Conservation (phyloP, 2,113 vertebrate genomes). For the Periophthalmodon schlosseri region DNA sequence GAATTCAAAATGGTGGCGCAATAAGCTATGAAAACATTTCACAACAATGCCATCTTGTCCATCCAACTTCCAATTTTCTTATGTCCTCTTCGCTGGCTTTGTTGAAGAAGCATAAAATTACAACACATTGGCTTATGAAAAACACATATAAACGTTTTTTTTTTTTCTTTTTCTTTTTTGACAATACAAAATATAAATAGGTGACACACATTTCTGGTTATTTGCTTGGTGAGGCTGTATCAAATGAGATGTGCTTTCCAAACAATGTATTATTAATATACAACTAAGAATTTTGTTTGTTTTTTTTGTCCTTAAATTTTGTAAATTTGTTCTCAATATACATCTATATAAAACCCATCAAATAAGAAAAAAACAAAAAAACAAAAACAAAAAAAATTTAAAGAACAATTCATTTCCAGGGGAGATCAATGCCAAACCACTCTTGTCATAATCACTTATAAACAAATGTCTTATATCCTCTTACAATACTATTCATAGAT, state of each 20-base stretch:
- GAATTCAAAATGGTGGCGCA: constrained; percentile 35
- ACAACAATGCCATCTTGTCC: constrained; percentile 28
- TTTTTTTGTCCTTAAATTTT: constrained; percentile 32
- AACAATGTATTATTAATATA: constrained; percentile 73
- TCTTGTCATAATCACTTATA: constrained; percentile 56
- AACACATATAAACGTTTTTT: constrained; percentile 58
- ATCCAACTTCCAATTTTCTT: constrained; percentile 3
- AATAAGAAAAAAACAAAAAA: constrained; percentile 67
- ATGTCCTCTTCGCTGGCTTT: constrained; percentile 11
- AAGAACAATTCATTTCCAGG: constrained; percentile 55
- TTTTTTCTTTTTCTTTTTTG: constrained; percentile 42
- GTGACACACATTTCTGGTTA: constrained; percentile 70
- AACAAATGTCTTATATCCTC: constrained; percentile 64
- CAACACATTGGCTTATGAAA: constrained; percentile 42
- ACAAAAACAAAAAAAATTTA: constrained; percentile 52
- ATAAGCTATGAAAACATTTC: constrained; percentile 26
- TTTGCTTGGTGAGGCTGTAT: constrained; percentile 67
- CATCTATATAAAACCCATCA: constrained; percentile 75
- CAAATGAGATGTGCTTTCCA: constrained; percentile 72
- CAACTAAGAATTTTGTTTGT: constrained; percentile 61
- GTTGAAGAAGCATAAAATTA: constrained; percentile 26
- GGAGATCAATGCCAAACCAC: constrained; percentile 27
- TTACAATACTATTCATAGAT: constrained; percentile 64
- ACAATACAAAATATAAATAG: constrained; percentile 78
- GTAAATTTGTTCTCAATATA: constrained; percentile 73